Evolutionary conservation across 2,888 invertebrate species (phyloP).

Genomic region (Cerastis rubricosa): DNA sequence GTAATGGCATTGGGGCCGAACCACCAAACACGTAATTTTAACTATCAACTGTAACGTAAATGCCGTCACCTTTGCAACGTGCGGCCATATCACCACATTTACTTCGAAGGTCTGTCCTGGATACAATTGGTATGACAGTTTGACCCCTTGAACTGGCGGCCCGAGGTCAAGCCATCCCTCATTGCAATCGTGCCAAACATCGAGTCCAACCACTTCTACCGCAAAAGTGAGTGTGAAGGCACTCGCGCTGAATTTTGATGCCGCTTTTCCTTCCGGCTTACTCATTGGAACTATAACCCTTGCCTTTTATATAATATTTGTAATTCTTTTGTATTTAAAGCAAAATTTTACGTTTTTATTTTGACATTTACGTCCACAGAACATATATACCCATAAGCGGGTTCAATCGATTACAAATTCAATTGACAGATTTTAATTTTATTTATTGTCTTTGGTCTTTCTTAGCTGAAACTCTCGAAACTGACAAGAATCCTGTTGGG

Average conservation of each 20-base stretch:
- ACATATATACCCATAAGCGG: no score
- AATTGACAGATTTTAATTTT: background rate
- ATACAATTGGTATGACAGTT: constrained; percentile 81
- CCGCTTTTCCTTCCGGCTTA: background rate
- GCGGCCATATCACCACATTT: constrained; percentile 84
- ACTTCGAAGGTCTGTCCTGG: constrained; percentile 79
- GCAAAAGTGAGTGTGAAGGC: constrained; percentile 83
- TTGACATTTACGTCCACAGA: constrained; percentile 14
- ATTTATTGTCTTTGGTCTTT: constrained; percentile 4
- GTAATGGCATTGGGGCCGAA: no score
- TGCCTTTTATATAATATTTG: background rate
- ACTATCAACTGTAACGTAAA: background rate
- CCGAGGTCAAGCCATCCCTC: constrained; percentile 79
- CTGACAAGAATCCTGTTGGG: no score
- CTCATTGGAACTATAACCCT: background rate
- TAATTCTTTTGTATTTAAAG: background rate
- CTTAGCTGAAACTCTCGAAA: background rate
- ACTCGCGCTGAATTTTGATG: constrained; percentile 57
- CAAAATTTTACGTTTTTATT: background rate
- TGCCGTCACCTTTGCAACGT: constrained; percentile 80
- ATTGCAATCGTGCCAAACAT: constrained; percentile 81
- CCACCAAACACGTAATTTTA: background rate
- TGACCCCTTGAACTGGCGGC: constrained; percentile 73
- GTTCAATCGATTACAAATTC: background rate
- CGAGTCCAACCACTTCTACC: constrained; percentile 81